Evolutionary conservation across 2,888 invertebrate genomes (phyloP).

Genomic region (Zygaena filipendulae): DNA sequence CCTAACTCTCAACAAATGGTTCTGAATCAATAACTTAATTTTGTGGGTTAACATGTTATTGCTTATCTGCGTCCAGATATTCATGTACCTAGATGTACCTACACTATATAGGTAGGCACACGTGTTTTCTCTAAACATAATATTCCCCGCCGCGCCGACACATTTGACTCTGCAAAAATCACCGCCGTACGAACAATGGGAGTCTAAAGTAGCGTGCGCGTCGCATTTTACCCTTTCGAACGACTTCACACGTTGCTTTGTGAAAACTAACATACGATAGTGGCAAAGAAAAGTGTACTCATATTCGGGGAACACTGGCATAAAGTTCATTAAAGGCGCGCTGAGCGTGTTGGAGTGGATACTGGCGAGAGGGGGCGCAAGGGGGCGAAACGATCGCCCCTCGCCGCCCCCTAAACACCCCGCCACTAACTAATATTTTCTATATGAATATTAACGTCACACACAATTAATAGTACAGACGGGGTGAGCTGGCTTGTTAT

Average conservation of each 20-base stretch:
- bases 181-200: too few relatives aligned
- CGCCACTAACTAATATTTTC: constrained; percentile 43
- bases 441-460: constrained; percentile 42
- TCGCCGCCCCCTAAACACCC: constrained; percentile 18
- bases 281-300: constrained; percentile 63
- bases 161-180: constrained; percentile 42
- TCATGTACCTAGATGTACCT: too few relatives aligned
- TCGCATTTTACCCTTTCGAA: too few relatives aligned
- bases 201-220: too few relatives aligned
- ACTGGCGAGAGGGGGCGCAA: constrained; percentile 39
- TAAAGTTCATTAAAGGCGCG: constrained; percentile 66
- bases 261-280: constrained; percentile 55
- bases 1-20: too few relatives aligned
- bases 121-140: too few relatives aligned
- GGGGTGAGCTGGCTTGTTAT: too few relatives aligned
- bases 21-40: too few relatives aligned
- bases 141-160: constrained; percentile 25
- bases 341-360: constrained; percentile 60
- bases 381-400: constrained; percentile 29
- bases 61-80: too few relatives aligned
- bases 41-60: too few relatives aligned
- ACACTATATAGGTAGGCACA: too few relatives aligned
- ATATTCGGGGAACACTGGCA: constrained; percentile 58
- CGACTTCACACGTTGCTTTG: constrained; percentile 54
- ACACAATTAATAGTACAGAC: too few relatives aligned